Conservation (phyloP, 2,113 vertebrate genomes). For the Marmota flaviventris region DNA sequence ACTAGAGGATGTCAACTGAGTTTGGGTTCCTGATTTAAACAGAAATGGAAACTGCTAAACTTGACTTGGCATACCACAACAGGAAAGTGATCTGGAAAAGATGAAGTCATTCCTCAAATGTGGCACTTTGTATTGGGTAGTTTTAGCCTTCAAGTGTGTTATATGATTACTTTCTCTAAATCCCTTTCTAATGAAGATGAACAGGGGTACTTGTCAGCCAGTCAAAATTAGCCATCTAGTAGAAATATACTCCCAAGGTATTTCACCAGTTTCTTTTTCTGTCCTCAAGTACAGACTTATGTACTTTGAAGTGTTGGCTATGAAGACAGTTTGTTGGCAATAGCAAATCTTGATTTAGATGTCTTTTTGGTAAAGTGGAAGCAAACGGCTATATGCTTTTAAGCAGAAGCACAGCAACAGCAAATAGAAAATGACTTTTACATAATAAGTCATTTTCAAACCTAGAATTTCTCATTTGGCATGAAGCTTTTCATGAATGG, state of each 20-base stretch:
- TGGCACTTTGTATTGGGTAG: not conserved
- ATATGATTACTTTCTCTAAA: slow-evolving; percentile 45
- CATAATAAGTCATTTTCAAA: slow-evolving; percentile 65
- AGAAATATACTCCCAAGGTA: slow-evolving; percentile 11
- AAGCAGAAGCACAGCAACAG: slow-evolving; percentile 13
- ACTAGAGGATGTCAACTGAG: not conserved
- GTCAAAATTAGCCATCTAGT: slow-evolving; percentile 55
- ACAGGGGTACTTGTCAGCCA: not conserved
- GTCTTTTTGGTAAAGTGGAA: slow-evolving; percentile 63
- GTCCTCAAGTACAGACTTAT: not conserved
- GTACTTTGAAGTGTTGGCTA: not conserved
- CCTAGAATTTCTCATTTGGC: slow-evolving; percentile 24
- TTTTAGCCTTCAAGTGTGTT: slow-evolving; percentile 42
- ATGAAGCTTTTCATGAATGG: slow-evolving; percentile 67
- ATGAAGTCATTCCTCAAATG: not conserved
- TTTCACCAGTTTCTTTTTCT: not conserved
- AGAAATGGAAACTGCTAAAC: slow-evolving; percentile 43
- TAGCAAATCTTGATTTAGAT: slow-evolving; percentile 1
- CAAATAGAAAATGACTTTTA: slow-evolving; percentile 49
- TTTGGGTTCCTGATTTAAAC: slow-evolving; percentile 16
- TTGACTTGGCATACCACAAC: not conserved
- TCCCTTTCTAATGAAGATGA: slow-evolving; percentile 38
- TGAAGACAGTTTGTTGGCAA: not conserved
- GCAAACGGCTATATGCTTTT: slow-evolving; percentile 26
- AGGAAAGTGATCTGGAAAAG: slow-evolving; percentile 13